Conservation (phyloP, 2,888 invertebrate genomes). For the Napeogenes sylphis region DNA sequence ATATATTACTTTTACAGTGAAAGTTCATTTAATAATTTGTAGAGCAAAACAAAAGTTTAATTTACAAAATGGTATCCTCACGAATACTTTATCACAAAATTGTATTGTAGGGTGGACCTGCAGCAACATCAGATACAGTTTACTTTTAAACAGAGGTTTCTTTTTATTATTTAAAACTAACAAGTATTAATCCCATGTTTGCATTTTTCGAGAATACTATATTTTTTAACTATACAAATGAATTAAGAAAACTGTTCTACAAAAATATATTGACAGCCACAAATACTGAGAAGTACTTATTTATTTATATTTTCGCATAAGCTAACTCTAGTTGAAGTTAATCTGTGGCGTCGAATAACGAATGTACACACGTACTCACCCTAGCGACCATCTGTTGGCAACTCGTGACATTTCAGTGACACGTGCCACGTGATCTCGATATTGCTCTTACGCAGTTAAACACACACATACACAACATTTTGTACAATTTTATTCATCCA, state of each 20-base stretch:
- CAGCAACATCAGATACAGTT: neutral
- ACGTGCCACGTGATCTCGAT: slow-evolving; percentile 26
- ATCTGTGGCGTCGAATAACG: slow-evolving; percentile 20
- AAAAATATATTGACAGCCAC: neutral
- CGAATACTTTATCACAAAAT: slow-evolving; percentile 7
- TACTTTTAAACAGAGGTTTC: neutral
- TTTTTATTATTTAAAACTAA: neutral
- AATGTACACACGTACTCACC: slow-evolving; percentile 26
- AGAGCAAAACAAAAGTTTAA: slow-evolving; percentile 5
- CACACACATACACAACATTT: neutral
- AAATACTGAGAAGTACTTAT: too few species aligned
- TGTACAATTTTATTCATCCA: neutral
- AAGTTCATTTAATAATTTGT: slow-evolving; percentile 1
- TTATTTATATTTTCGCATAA: neutral
- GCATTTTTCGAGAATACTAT: too few species aligned
- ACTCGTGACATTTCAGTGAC: slow-evolving; percentile 40
- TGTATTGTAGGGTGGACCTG: slow-evolving; percentile 9
- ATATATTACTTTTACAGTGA: neutral
- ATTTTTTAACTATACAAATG: neutral
- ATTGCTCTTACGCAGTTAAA: slow-evolving; percentile 14
- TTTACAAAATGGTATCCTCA: slow-evolving; percentile 7
- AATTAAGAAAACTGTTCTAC: neutral
- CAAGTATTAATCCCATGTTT: neutral
- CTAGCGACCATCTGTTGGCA: slow-evolving; percentile 43
- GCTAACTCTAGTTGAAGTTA: slow-evolving; percentile 2